Evolutionary conservation across 2,888 invertebrate species (phyloP), one percentile per base, ranked within the genome.

Genomic region (Teleiodes luculella): DNA sequence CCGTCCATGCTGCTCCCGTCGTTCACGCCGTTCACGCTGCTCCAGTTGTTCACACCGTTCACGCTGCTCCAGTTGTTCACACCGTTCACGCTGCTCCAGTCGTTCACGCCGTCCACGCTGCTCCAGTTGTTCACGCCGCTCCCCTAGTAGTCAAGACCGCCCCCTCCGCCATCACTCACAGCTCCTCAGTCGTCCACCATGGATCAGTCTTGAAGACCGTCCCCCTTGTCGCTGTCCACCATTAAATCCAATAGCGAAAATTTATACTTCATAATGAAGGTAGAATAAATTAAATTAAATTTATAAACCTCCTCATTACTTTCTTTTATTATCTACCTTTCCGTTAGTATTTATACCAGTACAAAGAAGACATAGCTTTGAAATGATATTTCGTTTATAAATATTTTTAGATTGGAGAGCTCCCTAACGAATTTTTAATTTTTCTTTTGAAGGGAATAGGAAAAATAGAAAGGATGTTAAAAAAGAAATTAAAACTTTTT

Each of bases 141-240:
- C 71, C 72, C 7, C 53, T 74, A 2, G 82, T 83, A 1, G 20
- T 48, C 13, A 33, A 48, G 47, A 57, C 86, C 18, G 57, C 70
- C 37, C 14, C 39, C 11, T 57, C 65, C 1, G 74, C 67, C 43
- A 62, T 71, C 52, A 66, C 74, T 16, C 78, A 81, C 74, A 5
- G 64, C 63, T 70, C 76, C 63, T 76, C 80, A 2, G 80, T 83
- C 47, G 76, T 86, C 58, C 88, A 81, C 59, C 80, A 83, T 60
- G 60, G 67, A n/a, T 59, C 74, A 28, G 59, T 76, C 65, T 80
- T 83, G 61, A 82, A 87, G 24, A 28, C 90, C 31, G 65, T 86
- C 31, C 84, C 85, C 7, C 56, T 85, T 11, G 64, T 87, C 55
- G 80, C 84, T 41, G 76, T 86, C 58, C 88, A 81, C 60, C 39